These are phyloP conservation scores for Xiphophorus maculatus DNA, from an alignment of 2,113 vertebrate genomes.

Conservation along the genomic window DNA sequence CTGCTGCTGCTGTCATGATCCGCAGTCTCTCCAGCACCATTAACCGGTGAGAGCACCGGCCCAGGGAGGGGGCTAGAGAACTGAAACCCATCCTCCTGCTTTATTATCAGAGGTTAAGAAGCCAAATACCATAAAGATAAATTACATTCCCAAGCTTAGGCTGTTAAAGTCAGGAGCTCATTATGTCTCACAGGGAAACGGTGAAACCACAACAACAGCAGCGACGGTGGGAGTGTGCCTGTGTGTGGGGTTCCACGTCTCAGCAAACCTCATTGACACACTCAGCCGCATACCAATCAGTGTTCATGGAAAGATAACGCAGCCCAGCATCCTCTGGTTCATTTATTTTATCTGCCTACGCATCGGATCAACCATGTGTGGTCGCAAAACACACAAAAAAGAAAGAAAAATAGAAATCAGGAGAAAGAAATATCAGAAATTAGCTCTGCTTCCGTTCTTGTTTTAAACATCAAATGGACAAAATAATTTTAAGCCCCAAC, in stretches of 20 bases:
- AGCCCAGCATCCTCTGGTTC: slow-evolving; percentile 35
- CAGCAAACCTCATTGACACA: slow-evolving; percentile 70
- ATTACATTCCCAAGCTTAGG: slow-evolving; percentile 56
- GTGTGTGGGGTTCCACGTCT: slow-evolving; percentile 68
- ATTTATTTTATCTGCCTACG: slow-evolving; percentile 50
- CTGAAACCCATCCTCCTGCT: slow-evolving; percentile 48
- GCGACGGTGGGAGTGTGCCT: slow-evolving; percentile 57
- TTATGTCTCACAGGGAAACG: slow-evolving; percentile 48
- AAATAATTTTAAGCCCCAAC: slow-evolving; percentile 48
- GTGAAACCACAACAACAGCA: slow-evolving; percentile 61
- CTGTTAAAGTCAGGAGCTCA: slow-evolving; percentile 55
- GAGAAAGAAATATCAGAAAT: slow-evolving; percentile 26
- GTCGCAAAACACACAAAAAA: slow-evolving; percentile 30
- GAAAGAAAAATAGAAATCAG: slow-evolving; percentile 11
- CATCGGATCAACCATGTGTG: slow-evolving; percentile 18
- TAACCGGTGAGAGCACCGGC: slow-evolving; percentile 59
- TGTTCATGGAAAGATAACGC: slow-evolving; percentile 55
- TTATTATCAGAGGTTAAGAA: slow-evolving; percentile 64
- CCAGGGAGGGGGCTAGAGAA: slow-evolving; percentile 37
- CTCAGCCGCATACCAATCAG: slow-evolving; percentile 76
- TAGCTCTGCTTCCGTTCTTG: slow-evolving; percentile 27
- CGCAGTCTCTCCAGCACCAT: slow-evolving; percentile 69
- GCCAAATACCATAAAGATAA: slow-evolving; percentile 64
- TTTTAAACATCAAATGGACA: slow-evolving; percentile 62
- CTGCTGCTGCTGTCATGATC: slow-evolving; percentile 64